These are phyloP conservation scores for Euplexia lucipara DNA, from an alignment of 2,888 invertebrate species.

Conservation along the genomic window DNA sequence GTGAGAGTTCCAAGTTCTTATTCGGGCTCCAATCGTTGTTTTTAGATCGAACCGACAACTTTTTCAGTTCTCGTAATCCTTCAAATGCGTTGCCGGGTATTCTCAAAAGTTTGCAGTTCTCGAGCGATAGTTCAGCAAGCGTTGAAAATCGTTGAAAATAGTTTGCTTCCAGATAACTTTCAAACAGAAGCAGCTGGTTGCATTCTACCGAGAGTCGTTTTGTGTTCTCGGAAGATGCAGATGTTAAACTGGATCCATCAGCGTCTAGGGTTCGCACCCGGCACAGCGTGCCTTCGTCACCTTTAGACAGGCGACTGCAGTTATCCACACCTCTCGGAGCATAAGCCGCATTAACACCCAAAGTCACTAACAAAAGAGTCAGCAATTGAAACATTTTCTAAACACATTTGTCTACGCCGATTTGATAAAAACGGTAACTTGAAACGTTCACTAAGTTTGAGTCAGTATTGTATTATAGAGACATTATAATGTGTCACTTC, in stretches of 20 bases:
- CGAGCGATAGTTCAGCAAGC: constrained; percentile 94
- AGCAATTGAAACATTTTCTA: constrained; percentile 89
- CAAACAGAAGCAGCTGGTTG: constrained; percentile 94
- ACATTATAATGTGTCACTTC: constrained; percentile 80
- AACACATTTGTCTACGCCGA: constrained; percentile 85
- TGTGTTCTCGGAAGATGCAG: constrained; percentile 92
- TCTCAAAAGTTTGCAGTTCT: constrained; percentile 95
- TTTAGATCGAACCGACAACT: constrained; percentile 94
- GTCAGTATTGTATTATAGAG: constrained; percentile 69
- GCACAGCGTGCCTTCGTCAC: constrained; percentile 92
- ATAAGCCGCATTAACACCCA: constrained; percentile 87
- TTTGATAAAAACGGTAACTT: constrained; percentile 68
- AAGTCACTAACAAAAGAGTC: constrained; percentile 89
- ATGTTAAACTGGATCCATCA: constrained; percentile 92
- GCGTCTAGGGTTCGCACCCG: constrained; percentile 93
- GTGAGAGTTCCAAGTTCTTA: constrained; percentile 94
- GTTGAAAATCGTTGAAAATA: constrained; percentile 94
- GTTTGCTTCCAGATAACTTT: constrained; percentile 94
- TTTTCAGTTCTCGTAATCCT: constrained; percentile 95
- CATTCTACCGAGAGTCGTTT: constrained; percentile 94
- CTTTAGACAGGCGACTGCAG: constrained; percentile 82
- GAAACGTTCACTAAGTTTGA: constrained; percentile 75
- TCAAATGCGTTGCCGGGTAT: constrained; percentile 95
- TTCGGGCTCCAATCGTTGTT: constrained; percentile 95
- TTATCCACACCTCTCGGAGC: constrained; percentile 84